phyloP scores from a whole-genome alignment of 2,797 vertebrate species.

The Cottoperca gobio region DNA sequence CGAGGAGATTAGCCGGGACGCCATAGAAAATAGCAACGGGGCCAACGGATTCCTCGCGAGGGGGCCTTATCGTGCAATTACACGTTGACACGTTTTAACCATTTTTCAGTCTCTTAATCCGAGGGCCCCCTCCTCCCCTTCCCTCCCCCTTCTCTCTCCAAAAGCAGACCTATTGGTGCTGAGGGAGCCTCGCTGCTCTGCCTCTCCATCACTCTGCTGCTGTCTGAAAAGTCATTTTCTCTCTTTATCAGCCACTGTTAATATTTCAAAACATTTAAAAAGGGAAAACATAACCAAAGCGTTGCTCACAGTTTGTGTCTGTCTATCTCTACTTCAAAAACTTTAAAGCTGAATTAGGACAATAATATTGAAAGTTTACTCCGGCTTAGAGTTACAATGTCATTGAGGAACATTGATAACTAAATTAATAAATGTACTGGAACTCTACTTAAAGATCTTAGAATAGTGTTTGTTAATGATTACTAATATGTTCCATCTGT shows the following conservation, averaged over 20 bases:
- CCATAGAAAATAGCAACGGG: constrained; percentile 97
- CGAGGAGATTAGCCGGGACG: constrained; percentile 94
- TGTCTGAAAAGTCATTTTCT: constrained; percentile 33
- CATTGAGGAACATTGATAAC: background rate
- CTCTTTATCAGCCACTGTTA: constrained; percentile 27
- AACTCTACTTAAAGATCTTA: background rate
- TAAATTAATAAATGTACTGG: background rate
- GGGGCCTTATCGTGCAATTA: constrained; percentile 99
- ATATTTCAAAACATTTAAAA: constrained; percentile 10
- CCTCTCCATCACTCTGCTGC: constrained; percentile 62
- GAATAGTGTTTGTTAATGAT: background rate
- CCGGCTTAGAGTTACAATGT: background rate
- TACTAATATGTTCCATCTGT: background rate
- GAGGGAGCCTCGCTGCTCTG: constrained; percentile 62
- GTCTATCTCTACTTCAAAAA: background rate
- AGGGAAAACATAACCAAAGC: background rate
- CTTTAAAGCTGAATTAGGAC: background rate
- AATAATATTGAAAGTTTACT: background rate
- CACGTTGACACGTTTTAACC: constrained; percentile 99
- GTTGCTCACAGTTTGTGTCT: background rate
- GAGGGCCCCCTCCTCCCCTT: constrained; percentile 72
- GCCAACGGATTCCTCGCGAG: constrained; percentile 99
- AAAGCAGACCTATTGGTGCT: constrained; percentile 87
- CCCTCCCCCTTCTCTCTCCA: constrained; percentile 79
- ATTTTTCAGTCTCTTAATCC: constrained; percentile 99